phyloP scores from a whole-genome alignment of 2,113 vertebrate genomes.

The Xyrauchen texanus region DNA sequence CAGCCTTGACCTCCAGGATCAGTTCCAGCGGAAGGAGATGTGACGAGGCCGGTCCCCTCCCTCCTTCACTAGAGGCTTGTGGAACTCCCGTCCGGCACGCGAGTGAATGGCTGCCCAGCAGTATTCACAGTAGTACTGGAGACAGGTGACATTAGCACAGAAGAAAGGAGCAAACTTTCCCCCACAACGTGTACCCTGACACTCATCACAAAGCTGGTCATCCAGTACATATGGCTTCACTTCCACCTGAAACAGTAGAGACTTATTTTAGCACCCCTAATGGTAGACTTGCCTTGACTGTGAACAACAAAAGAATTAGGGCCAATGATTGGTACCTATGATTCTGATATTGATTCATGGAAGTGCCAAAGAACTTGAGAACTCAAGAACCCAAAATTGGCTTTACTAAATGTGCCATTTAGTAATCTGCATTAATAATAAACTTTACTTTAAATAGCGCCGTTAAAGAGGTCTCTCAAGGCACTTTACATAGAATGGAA shows the following conservation, averaged over 20 bases:
- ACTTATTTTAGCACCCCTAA: constrained; percentile 15
- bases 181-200: constrained; percentile 97
- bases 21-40: constrained; percentile 99
- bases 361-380: too few relatives aligned
- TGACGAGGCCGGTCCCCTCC: constrained; percentile 97
- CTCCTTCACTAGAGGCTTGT: constrained; percentile 99
- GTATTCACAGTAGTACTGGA: constrained; percentile 99
- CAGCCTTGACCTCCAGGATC: constrained; percentile 56
- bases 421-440: too few relatives aligned
- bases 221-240: constrained; percentile 99
- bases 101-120: constrained; percentile 99
- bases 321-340: too few relatives aligned
- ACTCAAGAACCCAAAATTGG: too few relatives aligned
- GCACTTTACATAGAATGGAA: too few relatives aligned
- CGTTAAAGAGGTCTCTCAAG: too few relatives aligned
- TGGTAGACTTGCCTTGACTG: background rate
- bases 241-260: constrained; percentile 86
- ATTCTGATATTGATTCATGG: too few relatives aligned
- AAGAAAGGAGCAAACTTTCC: constrained; percentile 99
- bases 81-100: constrained; percentile 96
- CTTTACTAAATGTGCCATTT: too few relatives aligned
- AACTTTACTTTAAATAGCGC: too few relatives aligned
- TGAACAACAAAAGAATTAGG: too few relatives aligned
- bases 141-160: constrained; percentile 99
- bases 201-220: constrained; percentile 99